phyloP scores from a whole-genome alignment of 2,888 invertebrate species.

The Sepioteuthis lessoniana region DNA sequence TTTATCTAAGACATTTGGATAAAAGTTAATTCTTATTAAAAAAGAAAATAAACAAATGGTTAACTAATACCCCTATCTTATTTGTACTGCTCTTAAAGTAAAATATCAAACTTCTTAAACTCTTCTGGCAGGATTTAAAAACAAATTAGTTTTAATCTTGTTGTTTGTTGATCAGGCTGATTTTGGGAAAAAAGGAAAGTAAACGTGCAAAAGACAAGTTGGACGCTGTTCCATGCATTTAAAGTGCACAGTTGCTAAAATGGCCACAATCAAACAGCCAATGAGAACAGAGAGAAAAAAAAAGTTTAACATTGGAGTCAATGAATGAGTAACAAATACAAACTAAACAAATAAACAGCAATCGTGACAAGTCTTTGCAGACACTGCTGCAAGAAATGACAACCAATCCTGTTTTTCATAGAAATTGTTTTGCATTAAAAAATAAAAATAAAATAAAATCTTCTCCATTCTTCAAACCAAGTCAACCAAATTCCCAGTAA shows the following conservation, averaged over 20 bases:
- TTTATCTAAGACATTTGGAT: too few relatives aligned
- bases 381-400: not conserved
- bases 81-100: too few relatives aligned
- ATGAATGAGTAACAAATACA: not conserved
- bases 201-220: slow-evolving; percentile 23
- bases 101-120: not conserved
- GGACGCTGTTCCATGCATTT: slow-evolving; percentile 6
- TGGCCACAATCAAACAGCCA: slow-evolving; percentile 1
- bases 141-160: not conserved
- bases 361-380: not conserved
- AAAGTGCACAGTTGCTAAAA: slow-evolving; percentile 16
- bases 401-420: not conserved
- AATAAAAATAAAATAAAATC: not conserved
- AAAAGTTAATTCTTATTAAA: too few relatives aligned
- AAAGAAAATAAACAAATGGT: too few relatives aligned
- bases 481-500: not conserved
- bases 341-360: slow-evolving; percentile 33
- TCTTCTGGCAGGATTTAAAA: not conserved
- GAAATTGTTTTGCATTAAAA: not conserved
- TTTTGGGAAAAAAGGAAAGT: not conserved
- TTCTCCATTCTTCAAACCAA: not conserved
- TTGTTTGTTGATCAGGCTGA: not conserved
- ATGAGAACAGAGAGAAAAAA: not conserved
- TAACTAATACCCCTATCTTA: too few relatives aligned
- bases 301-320: not conserved